Evolutionary conservation across 2,888 invertebrate species (phyloP).

Genomic region (Folsomia manolachei): DNA sequence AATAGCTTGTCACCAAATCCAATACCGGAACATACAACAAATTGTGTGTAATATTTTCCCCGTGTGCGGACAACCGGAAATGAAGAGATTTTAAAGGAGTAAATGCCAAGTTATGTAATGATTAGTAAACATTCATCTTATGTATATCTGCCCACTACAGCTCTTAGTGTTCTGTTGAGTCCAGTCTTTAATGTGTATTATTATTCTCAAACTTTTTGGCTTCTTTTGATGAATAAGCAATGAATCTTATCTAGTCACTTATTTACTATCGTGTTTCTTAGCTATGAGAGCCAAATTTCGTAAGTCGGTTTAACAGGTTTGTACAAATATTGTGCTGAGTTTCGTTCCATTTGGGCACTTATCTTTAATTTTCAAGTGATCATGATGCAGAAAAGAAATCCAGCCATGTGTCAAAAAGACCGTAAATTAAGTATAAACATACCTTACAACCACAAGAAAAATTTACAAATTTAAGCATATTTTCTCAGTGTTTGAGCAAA

Average conservation of each 20-base stretch:
- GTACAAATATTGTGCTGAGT: neutral
- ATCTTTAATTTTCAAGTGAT: neutral
- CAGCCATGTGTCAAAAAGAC: neutral
- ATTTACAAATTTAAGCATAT: neutral
- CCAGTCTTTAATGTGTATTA: neutral
- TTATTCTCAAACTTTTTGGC: neutral
- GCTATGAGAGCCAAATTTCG: no score
- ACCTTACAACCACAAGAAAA: no score
- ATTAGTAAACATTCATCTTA: neutral
- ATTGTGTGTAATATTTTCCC: neutral
- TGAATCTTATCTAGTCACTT: neutral
- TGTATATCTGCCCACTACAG: no score
- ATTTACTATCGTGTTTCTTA: neutral
- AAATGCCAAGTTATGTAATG: neutral
- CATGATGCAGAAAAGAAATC: neutral
- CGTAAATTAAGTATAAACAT: neutral
- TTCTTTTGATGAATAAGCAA: neutral
- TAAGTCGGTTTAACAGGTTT: neutral
- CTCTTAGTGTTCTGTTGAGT: no score
- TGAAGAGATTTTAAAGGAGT: neutral
- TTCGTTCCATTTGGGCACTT: neutral
- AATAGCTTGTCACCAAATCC: no score
- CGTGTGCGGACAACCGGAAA: neutral
- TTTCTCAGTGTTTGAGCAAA: neutral
- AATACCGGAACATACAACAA: no score